A percentile compares a stretch with the other conserved stretches of the same genome.
Conservation (phyloP, 1,140 invertebrate genomes). For the Cherax quadricarinatus region DNA sequence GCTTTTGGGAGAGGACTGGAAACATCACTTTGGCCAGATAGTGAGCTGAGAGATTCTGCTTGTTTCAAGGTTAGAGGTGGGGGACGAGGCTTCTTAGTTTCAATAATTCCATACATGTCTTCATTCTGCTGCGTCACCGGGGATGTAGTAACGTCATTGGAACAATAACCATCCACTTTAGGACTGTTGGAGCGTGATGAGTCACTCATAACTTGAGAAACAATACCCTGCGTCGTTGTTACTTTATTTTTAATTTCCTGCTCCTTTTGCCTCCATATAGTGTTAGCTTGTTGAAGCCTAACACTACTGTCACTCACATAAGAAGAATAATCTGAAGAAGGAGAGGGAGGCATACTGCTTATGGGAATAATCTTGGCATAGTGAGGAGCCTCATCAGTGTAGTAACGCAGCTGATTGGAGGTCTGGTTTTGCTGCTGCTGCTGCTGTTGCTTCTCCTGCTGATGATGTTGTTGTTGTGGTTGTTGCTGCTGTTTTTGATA, state of each 20-base stretch:
- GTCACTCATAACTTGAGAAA: conserved; percentile 43
- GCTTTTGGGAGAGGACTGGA: conserved; percentile 67
- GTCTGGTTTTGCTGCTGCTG: neutral
- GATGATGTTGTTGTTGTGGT: no score
- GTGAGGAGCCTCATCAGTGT: conserved; percentile 59
- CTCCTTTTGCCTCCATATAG: conserved; percentile 54
- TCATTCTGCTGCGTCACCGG: conserved; percentile 22
- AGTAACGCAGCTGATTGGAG: conserved; percentile 17
- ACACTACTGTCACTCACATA: conserved; percentile 67
- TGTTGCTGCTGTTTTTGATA: neutral
- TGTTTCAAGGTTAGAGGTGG: conserved; percentile 69
- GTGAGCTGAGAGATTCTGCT: conserved; percentile 75
- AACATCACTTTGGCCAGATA: conserved; percentile 74
- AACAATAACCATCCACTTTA: conserved; percentile 31
- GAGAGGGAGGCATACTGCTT: conserved; percentile 58
- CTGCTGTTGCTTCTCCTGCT: no score
- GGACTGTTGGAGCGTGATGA: conserved; percentile 73
- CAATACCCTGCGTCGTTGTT: conserved; percentile 75
- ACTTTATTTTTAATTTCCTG: conserved; percentile 79
- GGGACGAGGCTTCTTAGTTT: conserved; percentile 44
- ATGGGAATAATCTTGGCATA: conserved; percentile 58
- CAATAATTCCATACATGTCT: conserved; percentile 41
- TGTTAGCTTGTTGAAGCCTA: conserved; percentile 59
- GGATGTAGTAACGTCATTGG: neutral
- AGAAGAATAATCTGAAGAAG: conserved; percentile 69